Percentiles rank a stretch among this genome's conserved stretches.
Conservation (phyloP, 2,888 invertebrate genomes). For the Baronia brevicornis region DNA sequence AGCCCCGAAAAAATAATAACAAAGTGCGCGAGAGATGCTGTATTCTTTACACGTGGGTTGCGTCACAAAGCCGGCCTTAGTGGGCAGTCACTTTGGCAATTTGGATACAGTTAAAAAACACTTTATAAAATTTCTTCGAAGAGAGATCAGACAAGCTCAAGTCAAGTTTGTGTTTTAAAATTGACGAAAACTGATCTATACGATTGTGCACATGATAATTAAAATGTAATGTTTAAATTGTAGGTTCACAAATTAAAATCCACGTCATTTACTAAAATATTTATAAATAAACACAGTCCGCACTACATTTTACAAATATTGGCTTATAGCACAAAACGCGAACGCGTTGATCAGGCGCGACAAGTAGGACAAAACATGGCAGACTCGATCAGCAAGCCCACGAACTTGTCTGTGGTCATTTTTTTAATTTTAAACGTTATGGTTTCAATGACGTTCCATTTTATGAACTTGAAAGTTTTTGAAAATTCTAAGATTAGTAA, state of each 20-base stretch:
- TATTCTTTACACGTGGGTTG: conserved; percentile 72
- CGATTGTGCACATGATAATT: conserved; percentile 52
- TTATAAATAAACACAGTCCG: conserved; percentile 69
- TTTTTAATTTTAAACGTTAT: conserved; percentile 55
- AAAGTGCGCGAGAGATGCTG: conserved; percentile 79
- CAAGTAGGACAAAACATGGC: conserved; percentile 77
- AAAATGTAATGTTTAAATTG: conserved; percentile 41
- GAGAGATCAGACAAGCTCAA: conserved; percentile 34
- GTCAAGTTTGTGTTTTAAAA: conserved; percentile 51
- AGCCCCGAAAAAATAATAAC: conserved; percentile 82
- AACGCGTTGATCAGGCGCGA: conserved; percentile 73
- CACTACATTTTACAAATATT: conserved; percentile 66
- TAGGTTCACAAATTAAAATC: conserved; percentile 43
- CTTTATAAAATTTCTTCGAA: conserved; percentile 41
- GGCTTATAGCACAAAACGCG: conserved; percentile 60
- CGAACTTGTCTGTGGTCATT: conserved; percentile 60
- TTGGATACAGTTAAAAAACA: conserved; percentile 33
- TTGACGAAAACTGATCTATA: conserved; percentile 62
- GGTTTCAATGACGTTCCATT: conserved; percentile 21
- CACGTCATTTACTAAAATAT: conserved; percentile 57
- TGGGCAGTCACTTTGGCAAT: conserved; percentile 39
- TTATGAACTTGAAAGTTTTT: no score
- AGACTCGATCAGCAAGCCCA: conserved; percentile 65
- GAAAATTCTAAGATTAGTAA: no score
- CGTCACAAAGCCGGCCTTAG: conserved; percentile 54